Base-by-base conservation (phyloP, 2,888 invertebrate genomes). In the Megalurothrips usitatus region DNA sequence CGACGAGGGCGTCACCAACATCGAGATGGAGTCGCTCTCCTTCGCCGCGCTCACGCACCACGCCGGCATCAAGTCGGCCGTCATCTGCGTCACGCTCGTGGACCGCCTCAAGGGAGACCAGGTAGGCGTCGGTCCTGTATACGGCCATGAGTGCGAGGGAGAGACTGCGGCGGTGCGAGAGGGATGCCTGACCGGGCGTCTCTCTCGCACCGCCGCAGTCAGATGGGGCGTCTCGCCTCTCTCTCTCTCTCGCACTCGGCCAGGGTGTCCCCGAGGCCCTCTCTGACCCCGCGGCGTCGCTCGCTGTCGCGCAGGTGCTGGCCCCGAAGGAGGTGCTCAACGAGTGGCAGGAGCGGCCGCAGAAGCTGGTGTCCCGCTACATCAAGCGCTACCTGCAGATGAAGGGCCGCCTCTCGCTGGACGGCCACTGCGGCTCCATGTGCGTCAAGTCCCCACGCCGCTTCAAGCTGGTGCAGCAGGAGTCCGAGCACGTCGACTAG, bases 21-120 rank as follows among this genome's bases (percentile, higher is more conserved):
- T 99, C 85, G 99, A 99, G 89, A 98, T 98, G 98, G 99, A 99
- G 88, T 94, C 95, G 68, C 90, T 96, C 12, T 94, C 95, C 19
- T 98, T 99, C 87, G 96, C 97, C 0, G 97, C 98, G 0, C 91
- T 98, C 81, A 97, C 97, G 47, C 94, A 96, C 87, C 95, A 96
- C 87, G 97, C 98, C 12, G 96, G 96, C 19, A 94, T 98, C 84
- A 94, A 93, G 87, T 94, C 96, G 0, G 97, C 96, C n/a, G 95
- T 98, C 58, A 91, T 98, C 47, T 99, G 98, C 87, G 98, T 98
- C 80, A 93, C 97, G 0, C 88, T 99, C 52, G 89, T 99, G 80
- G 96, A 99, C 88, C 91, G 99, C 83, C 91, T 98, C 78, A 94
- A 96, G 86, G 96, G 96, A 43, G 99, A 99, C 88, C 97, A 98